A percentile compares a stretch with the other conserved stretches of the same genome.
phyloP scores from a whole-genome alignment of 2,797 vertebrate genomes.

The Taenioides sp. region DNA sequence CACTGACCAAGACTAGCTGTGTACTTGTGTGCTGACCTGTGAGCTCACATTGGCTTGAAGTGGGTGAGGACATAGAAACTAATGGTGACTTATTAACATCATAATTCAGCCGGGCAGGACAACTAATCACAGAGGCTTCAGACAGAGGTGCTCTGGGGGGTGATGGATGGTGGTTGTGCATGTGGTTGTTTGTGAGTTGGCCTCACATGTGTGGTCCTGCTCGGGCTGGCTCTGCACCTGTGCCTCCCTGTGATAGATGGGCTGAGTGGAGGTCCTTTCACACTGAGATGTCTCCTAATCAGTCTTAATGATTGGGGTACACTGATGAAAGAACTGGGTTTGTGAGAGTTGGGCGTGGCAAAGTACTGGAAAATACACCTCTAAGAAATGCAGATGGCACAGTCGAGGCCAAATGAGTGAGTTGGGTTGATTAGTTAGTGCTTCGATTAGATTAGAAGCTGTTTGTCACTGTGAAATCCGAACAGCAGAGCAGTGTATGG shows the following conservation, averaged over 20 bases:
- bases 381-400: slow-evolving; percentile 23
- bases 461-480: slow-evolving; percentile 50
- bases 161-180: slow-evolving; percentile 72
- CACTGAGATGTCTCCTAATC: slow-evolving; percentile 80
- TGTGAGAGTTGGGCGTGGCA: slow-evolving; percentile 42
- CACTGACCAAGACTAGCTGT: slow-evolving; percentile 10
- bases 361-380: slow-evolving; percentile 35
- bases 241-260: slow-evolving; percentile 69
- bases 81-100: slow-evolving; percentile 86
- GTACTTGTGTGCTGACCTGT: slow-evolving; percentile 13
- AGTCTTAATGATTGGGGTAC: slow-evolving; percentile 79
- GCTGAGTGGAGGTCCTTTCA: slow-evolving; percentile 72
- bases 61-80: slow-evolving; percentile 63
- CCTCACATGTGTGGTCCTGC: slow-evolving; percentile 17
- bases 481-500: slow-evolving; percentile 41
- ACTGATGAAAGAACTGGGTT: slow-evolving; percentile 66
- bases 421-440: slow-evolving; percentile 13
- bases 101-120: slow-evolving; percentile 85
- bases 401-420: slow-evolving; percentile 6
- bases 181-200: slow-evolving; percentile 33
- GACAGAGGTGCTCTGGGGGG: slow-evolving; percentile 79
- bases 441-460: slow-evolving; percentile 15
- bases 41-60: slow-evolving; percentile 37
- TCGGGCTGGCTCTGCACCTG: slow-evolving; percentile 21
- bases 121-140: slow-evolving; percentile 81